A percentile compares a stretch with the other conserved stretches of the same genome.
Evolutionary conservation across 37 sponge, comb jelly and placozoan species (phyloP).

Genomic region (Crambe crambe): DNA sequence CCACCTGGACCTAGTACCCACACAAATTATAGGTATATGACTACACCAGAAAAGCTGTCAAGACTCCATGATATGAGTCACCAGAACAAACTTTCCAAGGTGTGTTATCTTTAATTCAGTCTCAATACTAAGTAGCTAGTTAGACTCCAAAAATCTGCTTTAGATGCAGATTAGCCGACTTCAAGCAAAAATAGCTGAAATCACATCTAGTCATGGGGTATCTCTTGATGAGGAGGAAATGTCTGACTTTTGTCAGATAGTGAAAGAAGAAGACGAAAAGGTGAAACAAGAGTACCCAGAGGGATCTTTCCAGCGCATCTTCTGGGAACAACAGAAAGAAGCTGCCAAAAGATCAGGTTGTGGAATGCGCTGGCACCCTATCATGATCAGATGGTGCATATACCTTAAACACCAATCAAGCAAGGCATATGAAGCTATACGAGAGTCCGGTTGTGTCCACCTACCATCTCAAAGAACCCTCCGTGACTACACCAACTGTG

Average conservation of each 20-base stretch:
- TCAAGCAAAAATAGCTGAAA: not conserved
- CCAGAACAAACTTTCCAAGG: not conserved
- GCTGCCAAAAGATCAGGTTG: slow-evolving; percentile 20
- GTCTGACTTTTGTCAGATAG: not conserved
- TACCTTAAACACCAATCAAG: slow-evolving; percentile 4
- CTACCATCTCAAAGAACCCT: slow-evolving; percentile 33
- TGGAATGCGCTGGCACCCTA: too few species aligned
- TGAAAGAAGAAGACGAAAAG: not conserved
- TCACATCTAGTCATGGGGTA: not conserved
- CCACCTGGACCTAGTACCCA: not conserved
- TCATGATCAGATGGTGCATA: slow-evolving; percentile 31
- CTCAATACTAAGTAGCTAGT: not conserved
- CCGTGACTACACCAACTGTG: slow-evolving; percentile 18
- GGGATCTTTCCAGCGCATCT: slow-evolving; percentile 9
- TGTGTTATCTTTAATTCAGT: not conserved
- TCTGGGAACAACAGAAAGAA: slow-evolving; percentile 26
- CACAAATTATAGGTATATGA: slow-evolving; percentile 2
- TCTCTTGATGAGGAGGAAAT: not conserved
- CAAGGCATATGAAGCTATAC: slow-evolving; percentile 2
- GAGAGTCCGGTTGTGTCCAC: slow-evolving; percentile 3
- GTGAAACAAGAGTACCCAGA: slow-evolving; percentile 2
- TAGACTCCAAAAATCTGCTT: not conserved
- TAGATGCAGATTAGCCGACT: not conserved
- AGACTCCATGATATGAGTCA: not conserved
- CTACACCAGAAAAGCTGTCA: not conserved